Evolutionary conservation across 2,113 vertebrate genomes (phyloP), one percentile per base, ranked within the genome.

Genomic region (Perca schrenkii): DNA sequence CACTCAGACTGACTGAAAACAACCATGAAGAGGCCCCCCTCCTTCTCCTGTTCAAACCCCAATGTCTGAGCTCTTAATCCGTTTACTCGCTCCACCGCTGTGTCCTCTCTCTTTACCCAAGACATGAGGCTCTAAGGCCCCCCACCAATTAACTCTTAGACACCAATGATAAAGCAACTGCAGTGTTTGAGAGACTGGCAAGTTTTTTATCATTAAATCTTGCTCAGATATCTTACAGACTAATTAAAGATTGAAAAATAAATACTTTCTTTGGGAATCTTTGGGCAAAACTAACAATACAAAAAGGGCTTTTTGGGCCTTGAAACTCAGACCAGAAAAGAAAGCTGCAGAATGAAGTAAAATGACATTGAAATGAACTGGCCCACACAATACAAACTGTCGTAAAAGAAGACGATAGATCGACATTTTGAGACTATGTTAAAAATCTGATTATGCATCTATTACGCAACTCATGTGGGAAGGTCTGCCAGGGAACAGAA

Each of bases 401-500:
- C 83, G 67, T 16, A 80, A 80, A 88, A 89, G 46, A 56, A 79
- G 28, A 77, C 2, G 5, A 84, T 91, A 88, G 76, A 86, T 83
- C 28, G 3, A 83, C 81, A 89, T 91, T 84, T 82, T 71, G 47
- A 87, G 74, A 89, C 50, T 8, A 90, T 88, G 87, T 70, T 82
- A 77, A 86, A 78, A 87, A 89, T 94, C 79, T 86, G 79, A 90
- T 92, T 89, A 89, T 82, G 72, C 82, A 61, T 69, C 47, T 62
- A 80, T 91, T 93, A 90, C 85, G 90, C 84, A 89, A 82, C 79
- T 68, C 79, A 34, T 84, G 93, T 94, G 90, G 93, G 92, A 91
- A 80, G 86, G 58, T 74, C 68, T 77, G 77, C 77, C 83, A 86
- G 89, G 83, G 83, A 91, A 91, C 75, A 58, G 53, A 68, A 58